phyloP scores from a whole-genome alignment of 1,140 invertebrate species.

The Phortica variegata region DNA sequence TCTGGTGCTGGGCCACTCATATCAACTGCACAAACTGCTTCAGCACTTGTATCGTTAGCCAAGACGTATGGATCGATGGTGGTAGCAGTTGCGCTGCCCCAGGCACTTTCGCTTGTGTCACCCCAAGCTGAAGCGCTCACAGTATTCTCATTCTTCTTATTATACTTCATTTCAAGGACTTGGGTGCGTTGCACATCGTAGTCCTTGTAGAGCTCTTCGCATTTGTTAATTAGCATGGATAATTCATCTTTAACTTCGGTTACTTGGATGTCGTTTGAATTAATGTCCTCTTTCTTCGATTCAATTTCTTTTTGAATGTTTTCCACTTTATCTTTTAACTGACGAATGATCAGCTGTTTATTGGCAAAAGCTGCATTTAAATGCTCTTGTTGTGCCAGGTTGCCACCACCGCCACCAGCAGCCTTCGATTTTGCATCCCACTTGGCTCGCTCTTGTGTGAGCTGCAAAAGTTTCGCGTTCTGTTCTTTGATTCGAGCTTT shows the following conservation, averaged over 20 bases:
- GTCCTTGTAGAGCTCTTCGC: conserved; percentile 63
- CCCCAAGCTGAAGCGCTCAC: conserved; percentile 56
- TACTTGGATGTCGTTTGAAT: conserved; percentile 78
- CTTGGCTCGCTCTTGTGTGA: conserved; percentile 82
- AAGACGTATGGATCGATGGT: conserved; percentile 34
- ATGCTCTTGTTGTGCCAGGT: conserved; percentile 42
- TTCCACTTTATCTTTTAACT: conserved; percentile 76
- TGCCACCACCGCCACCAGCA: conserved; percentile 22
- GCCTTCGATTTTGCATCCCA: conserved; percentile 70
- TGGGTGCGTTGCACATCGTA: conserved; percentile 64
- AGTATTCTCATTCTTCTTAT: conserved; percentile 53
- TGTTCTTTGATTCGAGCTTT: conserved; percentile 84
- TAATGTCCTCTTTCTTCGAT: conserved; percentile 76
- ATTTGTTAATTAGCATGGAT: conserved; percentile 59
- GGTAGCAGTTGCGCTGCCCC: conserved; percentile 57
- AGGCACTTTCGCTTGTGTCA: conserved; percentile 40
- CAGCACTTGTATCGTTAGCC: conserved; percentile 24
- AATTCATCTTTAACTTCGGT: conserved; percentile 66
- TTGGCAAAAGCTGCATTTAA: conserved; percentile 52
- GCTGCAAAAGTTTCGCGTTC: conserved; percentile 73
- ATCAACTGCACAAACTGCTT: conserved; percentile 37
- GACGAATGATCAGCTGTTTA: conserved; percentile 54
- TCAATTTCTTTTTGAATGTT: conserved; percentile 69
- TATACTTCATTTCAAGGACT: conserved; percentile 61
- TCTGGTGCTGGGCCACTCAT: conserved; percentile 48